Evolutionary conservation across 2,797 vertebrate genomes (phyloP).

Genomic region (Galagoides demidoff): DNA sequence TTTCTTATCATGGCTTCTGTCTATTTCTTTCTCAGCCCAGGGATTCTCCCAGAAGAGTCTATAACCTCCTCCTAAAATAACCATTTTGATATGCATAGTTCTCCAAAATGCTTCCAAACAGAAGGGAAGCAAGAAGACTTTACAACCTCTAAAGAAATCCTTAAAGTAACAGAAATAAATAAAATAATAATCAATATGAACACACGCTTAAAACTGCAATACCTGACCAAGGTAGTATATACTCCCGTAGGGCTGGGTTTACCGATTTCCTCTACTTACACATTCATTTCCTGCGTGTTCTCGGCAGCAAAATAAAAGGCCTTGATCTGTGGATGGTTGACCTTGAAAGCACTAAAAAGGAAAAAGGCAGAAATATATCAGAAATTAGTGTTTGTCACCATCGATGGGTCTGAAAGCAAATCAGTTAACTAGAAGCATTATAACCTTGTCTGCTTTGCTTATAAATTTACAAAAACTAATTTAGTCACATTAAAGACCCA

Average conservation of each 20-base stretch:
- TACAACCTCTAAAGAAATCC: neutral
- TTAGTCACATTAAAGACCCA: neutral
- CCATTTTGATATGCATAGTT: neutral
- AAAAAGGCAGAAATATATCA: slow-evolving; percentile 36
- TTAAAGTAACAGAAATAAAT: slow-evolving; percentile 15
- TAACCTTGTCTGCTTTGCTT: neutral
- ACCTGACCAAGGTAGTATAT: neutral
- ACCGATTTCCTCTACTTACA: slow-evolving; percentile 89
- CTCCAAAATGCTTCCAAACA: neutral
- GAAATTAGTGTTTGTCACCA: slow-evolving; percentile 2
- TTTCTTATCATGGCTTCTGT: neutral
- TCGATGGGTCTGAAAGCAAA: neutral
- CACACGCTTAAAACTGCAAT: neutral
- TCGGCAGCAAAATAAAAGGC: slow-evolving; percentile 98
- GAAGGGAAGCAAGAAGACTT: neutral
- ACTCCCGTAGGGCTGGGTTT: neutral
- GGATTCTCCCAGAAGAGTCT: neutral
- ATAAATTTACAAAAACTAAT: neutral
- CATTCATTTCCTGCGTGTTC: slow-evolving; percentile 94
- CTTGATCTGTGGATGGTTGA: slow-evolving; percentile 96
- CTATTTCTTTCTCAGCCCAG: neutral
- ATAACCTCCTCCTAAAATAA: slow-evolving; percentile 32
- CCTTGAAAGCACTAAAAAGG: slow-evolving; percentile 94
- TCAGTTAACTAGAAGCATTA: neutral
- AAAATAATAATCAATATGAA: neutral